These are phyloP conservation scores for Synanthedon myopaeformis DNA, from an alignment of 2,888 invertebrate genomes.

Conservation along the genomic window DNA sequence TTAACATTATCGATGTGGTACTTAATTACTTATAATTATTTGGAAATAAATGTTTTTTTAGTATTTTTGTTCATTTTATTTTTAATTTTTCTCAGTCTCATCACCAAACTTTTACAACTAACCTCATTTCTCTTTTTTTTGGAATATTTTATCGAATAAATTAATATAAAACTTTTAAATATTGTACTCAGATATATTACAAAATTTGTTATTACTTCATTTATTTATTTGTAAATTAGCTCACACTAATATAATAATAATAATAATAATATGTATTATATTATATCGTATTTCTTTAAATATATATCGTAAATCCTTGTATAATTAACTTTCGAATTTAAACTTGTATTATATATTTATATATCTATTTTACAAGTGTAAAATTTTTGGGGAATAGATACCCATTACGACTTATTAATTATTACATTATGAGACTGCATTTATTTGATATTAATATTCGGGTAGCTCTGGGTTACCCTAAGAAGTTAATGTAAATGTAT, in stretches of 20 bases:
- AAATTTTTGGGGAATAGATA: background rate
- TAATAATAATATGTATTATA: too few species aligned
- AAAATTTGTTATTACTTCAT: too few species aligned
- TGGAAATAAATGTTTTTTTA: conserved; percentile 22
- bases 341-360: conserved; percentile 1
- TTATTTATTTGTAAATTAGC: too few species aligned
- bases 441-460: conserved; percentile 27
- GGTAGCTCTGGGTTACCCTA: conserved; percentile 12
- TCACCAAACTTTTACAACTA: background rate
- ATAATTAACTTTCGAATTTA: background rate
- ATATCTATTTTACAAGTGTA: conserved; percentile 1
- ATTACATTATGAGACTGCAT: conserved; percentile 31
- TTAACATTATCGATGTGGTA: conserved; percentile 17
- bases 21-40: conserved; percentile 19
- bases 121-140: too few species aligned
- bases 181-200: too few species aligned
- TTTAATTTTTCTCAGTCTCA: conserved; percentile 6
- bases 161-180: too few species aligned
- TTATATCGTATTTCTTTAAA: background rate
- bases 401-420: conserved; percentile 15
- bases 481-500: background rate
- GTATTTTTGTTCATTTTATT: conserved; percentile 15
- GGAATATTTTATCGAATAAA: too few species aligned
- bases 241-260: too few species aligned
- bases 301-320: background rate